phyloP scores from a whole-genome alignment of 2,113 vertebrate species.

The Acanthisitta chloris region DNA sequence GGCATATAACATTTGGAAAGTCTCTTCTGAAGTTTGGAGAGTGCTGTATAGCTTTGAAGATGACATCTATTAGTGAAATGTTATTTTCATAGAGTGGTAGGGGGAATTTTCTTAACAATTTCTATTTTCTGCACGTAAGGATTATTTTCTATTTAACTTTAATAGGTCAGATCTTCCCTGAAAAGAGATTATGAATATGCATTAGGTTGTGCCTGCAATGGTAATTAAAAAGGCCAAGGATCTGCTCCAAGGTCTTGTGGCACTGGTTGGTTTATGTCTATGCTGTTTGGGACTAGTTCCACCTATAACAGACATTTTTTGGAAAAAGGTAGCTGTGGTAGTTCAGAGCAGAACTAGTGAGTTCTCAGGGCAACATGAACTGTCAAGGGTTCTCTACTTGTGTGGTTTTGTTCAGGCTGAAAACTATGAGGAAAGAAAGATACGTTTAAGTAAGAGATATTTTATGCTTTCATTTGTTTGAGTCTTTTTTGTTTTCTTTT shows the following conservation, averaged over 20 bases:
- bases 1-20: not conserved
- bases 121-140: rapidly evolving
- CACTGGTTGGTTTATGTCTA: not conserved
- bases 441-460: not conserved
- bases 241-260: not conserved
- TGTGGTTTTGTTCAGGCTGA: not conserved
- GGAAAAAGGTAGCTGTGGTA: not conserved
- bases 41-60: not conserved
- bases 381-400: not conserved
- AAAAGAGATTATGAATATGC: not conserved
- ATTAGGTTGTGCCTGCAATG: not conserved
- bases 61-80: not conserved
- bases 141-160: not conserved
- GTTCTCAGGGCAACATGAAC: not conserved
- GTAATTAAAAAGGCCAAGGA: not conserved
- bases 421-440: not conserved
- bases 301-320: not conserved
- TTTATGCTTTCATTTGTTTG: not conserved
- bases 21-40: not conserved
- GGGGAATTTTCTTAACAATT: not conserved
- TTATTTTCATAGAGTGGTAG: not conserved
- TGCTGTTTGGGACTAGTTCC: not conserved
- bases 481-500: rapidly evolving
- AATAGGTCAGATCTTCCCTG: not conserved
- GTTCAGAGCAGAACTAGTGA: not conserved